phyloP scores from a whole-genome alignment of 1,140 invertebrate genomes.

The Aphis craccivora region DNA sequence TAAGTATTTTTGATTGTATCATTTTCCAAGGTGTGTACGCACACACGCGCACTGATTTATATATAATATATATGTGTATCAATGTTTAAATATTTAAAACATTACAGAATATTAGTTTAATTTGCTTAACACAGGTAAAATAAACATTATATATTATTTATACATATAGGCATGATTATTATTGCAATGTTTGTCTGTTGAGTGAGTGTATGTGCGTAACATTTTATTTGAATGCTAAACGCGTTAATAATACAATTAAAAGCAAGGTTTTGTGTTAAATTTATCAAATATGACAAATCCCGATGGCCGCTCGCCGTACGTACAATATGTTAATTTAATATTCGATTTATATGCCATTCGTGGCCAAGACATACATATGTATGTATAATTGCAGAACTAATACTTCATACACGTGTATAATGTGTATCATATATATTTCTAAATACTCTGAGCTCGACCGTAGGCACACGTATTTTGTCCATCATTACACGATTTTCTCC shows the following conservation, averaged over 20 bases:
- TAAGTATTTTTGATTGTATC: background rate
- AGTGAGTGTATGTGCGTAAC: background rate
- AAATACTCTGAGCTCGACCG: background rate
- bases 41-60: background rate
- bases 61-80: background rate
- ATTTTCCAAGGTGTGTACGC: too few relatives aligned
- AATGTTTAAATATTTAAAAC: background rate
- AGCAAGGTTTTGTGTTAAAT: background rate
- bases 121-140: background rate
- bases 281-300: background rate
- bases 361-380: background rate
- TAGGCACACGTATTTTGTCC: background rate
- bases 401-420: background rate
- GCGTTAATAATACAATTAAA: background rate
- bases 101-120: background rate
- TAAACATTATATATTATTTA: background rate
- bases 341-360: background rate
- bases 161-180: background rate
- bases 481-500: conserved; percentile 30
- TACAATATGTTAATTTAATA: conserved; percentile 8
- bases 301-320: background rate
- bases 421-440: background rate
- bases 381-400: background rate
- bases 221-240: background rate
- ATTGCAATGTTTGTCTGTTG: background rate